Conservation (phyloP, 2,797 vertebrate genomes). For the Moxostoma hubbsi region DNA sequence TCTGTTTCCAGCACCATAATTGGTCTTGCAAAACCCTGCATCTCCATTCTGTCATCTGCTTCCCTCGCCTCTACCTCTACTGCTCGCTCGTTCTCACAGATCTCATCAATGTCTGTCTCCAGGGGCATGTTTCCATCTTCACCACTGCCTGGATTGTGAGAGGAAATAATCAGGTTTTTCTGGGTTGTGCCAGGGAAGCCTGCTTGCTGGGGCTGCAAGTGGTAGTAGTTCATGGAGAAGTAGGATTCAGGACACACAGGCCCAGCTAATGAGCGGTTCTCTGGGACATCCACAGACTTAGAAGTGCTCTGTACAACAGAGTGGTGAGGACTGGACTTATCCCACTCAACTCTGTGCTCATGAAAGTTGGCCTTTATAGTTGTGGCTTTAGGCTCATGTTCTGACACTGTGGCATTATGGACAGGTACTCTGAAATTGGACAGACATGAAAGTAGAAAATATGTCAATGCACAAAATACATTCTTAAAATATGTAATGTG, state of each 20-base stretch:
- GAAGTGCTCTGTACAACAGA: slow-evolving; percentile 51
- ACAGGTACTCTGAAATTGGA: slow-evolving; percentile 61
- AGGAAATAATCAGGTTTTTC: slow-evolving; percentile 60
- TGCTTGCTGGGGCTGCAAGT: slow-evolving; percentile 49
- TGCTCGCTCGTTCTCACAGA: slow-evolving; percentile 71
- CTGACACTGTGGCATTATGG: slow-evolving; percentile 14
- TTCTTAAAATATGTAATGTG: background rate
- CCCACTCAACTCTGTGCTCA: slow-evolving; percentile 66
- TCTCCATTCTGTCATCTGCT: slow-evolving; percentile 64
- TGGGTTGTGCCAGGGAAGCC: slow-evolving; percentile 31
- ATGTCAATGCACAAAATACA: background rate
- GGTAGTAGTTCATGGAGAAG: slow-evolving; percentile 58
- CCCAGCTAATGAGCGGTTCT: slow-evolving; percentile 44
- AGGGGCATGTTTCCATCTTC: slow-evolving; percentile 72
- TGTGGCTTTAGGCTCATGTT: slow-evolving; percentile 48
- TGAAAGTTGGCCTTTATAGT: slow-evolving; percentile 53
- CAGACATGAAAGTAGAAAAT: slow-evolving; percentile 8
- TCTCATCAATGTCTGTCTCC: slow-evolving; percentile 83
- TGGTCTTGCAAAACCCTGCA: slow-evolving; percentile 77
- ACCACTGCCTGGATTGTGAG: slow-evolving; percentile 64
- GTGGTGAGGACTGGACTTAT: slow-evolving; percentile 57
- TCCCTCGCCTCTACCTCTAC: slow-evolving; percentile 30
- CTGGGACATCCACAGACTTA: slow-evolving; percentile 25
- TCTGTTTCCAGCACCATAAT: slow-evolving; percentile 81
- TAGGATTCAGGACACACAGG: slow-evolving; percentile 59